Base-by-base conservation (phyloP, 2,888 invertebrate species). In the Pristionchus maxplancki region DNA sequence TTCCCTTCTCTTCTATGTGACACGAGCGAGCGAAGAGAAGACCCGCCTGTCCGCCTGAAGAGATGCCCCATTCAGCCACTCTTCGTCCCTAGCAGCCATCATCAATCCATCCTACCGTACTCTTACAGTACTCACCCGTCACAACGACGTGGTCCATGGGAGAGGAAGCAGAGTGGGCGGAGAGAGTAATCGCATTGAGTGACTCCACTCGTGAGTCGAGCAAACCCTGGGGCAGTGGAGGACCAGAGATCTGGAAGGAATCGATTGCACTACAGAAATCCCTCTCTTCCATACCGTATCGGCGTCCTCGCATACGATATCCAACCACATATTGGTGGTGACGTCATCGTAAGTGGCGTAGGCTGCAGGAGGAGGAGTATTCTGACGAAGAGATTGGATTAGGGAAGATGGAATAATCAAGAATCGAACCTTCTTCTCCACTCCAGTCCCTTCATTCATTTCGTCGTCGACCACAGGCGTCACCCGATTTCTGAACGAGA, bases 21-120 rank as follows among this genome's bases (percentile, higher is more conserved):
- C 53, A 83, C 9, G 82, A 53, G 13, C 82, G 82, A 83, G 82
- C 82, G 24, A 83, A 83, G 9, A 83, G 50, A 53, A 83, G 50
- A 20, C 82, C 82, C 20, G 82, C 50, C 37, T 83, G 53, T 17
- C 82, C 82, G 31, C 82, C 82, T 83, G 53, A 50, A 34, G 15
- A 50, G 2, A 50, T 13, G 15, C 50, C n/a, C n/a, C n/a, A n/a
- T n/a, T n/a, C n/a, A n/a, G n/a, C n/a, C n/a, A n/a, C n/a, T n/a
- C n/a, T n/a, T n/a, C n/a, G n/a, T n/a, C n/a, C n/a, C n/a, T n/a
- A n/a, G n/a, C n/a, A n/a, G n/a, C n/a, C n/a, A n/a, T n/a, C n/a
- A n/a, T n/a, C n/a, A 53, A 53, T 53, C 50, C 15, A 50, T n/a
- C 15, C 58, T 17, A 58, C 64, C 37, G 31, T 28, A 81, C 28